These are phyloP conservation scores for Gymnoscopelus microlampas DNA, from an alignment of 2,797 vertebrate genomes.

Conservation along the genomic window DNA sequence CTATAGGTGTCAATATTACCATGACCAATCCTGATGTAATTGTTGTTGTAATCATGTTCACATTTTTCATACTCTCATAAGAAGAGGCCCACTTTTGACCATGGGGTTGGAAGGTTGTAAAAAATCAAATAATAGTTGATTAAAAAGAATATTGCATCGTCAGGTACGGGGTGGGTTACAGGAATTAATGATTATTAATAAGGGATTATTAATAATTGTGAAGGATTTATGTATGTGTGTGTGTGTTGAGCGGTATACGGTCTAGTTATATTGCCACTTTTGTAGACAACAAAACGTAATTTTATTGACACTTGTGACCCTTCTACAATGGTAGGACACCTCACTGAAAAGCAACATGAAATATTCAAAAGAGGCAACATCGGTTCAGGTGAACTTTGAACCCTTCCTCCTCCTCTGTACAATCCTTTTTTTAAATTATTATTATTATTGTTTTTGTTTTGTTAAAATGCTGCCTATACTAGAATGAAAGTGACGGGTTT, in stretches of 20 bases:
- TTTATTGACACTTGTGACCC: slow-evolving; percentile 53
- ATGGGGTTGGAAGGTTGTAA: slow-evolving; percentile 36
- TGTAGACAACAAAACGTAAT: slow-evolving; percentile 46
- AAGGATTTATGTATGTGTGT: slow-evolving; percentile 66
- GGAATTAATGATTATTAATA: slow-evolving; percentile 78
- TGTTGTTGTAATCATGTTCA: slow-evolving; percentile 78
- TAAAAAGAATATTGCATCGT: slow-evolving; percentile 65
- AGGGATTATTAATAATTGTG: slow-evolving; percentile 77
- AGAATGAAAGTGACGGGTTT: slow-evolving; percentile 74
- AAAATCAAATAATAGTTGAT: slow-evolving; percentile 44
- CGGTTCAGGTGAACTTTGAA: slow-evolving; percentile 58
- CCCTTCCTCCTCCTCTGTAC: slow-evolving; percentile 60
- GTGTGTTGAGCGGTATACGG: slow-evolving; percentile 66
- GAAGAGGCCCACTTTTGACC: slow-evolving; percentile 69
- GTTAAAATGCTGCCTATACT: slow-evolving; percentile 37
- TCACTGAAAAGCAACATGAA: slow-evolving; percentile 21
- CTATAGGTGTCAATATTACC: slow-evolving; percentile 76
- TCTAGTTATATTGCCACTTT: slow-evolving; percentile 71
- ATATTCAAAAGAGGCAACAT: slow-evolving; percentile 11
- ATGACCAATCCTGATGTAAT: slow-evolving; percentile 74
- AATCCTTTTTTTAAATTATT: slow-evolving; percentile 14
- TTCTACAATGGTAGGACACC: slow-evolving; percentile 39
- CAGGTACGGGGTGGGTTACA: slow-evolving; percentile 73
- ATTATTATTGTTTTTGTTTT: neutral
- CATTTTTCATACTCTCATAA: slow-evolving; percentile 61